Base-by-base conservation (phyloP, 2,888 invertebrate species). In the Actias luna region DNA sequence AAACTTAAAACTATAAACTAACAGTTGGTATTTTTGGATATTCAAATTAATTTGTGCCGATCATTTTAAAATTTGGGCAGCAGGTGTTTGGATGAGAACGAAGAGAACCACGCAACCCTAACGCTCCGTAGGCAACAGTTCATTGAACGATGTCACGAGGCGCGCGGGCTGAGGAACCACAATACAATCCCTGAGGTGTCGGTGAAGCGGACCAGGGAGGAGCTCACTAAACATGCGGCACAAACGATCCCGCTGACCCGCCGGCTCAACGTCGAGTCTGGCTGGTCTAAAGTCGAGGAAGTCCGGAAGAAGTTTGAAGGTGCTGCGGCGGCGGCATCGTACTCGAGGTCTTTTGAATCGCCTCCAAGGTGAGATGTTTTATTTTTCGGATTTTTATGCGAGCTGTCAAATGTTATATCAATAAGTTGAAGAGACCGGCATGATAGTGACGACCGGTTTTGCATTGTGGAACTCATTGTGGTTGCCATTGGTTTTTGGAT, bases 201-300 rank as follows among this genome's bases (percentile, higher is more conserved):
- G 18, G 91, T 90, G 60, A 86, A 87, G 67, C 75, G 83, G 70
- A 90, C 91, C 58, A 72, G 91, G 62, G 92, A 91, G 72, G 90
- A 91, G 82, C 73, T 92, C 55, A 77, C 88, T 36, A 88, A 86
- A 83, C 84, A 91, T 89, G 92, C 89, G 88, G 76, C 85, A 72
- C 89, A 86, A 79, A 83, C 78, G 71, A 73, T 80, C 67, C 81
- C 83, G 74, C 79, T 86, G 75, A 85, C 81, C 77, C 86, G 92
- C 76, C 87, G 91, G 80, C 88, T 90, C 69, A 89, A 88, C 84
- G 88, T 91, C 67, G 92, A 92, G 79, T 88, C 88, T 60, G 87
- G 91, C 74, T 92, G 92, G 92, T 91, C 92, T 52, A 92, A 92
- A 73, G 92, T 92, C 71, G 91, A 92, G 73, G 91, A 92, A 74